Evolutionary conservation across 2,113 vertebrate species (phyloP).

Genomic region (Australoheros scitulus): DNA sequence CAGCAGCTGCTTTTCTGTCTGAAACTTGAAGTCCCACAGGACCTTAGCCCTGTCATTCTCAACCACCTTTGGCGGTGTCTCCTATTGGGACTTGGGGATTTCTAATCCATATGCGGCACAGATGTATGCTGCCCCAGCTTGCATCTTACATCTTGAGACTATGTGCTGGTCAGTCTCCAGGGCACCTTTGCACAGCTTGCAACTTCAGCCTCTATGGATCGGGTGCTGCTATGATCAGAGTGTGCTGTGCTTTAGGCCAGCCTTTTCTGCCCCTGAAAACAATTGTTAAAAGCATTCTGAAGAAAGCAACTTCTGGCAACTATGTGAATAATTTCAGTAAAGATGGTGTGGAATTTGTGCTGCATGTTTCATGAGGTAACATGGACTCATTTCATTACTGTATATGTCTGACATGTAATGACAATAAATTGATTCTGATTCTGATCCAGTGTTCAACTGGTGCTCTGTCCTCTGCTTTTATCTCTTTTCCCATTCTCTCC

Average conservation of each 20-base stretch:
- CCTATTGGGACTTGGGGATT: neutral
- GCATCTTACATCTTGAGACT: neutral
- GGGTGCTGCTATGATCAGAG: neutral
- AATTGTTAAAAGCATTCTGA: too few species aligned
- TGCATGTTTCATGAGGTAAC: too few species aligned
- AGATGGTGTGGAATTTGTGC: too few species aligned
- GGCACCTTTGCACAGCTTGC: neutral
- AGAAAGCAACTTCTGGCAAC: too few species aligned
- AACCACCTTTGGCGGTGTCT: neutral
- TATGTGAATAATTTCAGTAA: too few species aligned
- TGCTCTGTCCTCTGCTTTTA: too few species aligned
- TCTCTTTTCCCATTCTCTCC: too few species aligned
- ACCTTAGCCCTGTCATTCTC: neutral
- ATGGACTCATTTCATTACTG: too few species aligned
- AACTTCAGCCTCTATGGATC: neutral
- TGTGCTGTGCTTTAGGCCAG: neutral
- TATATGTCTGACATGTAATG: too few species aligned
- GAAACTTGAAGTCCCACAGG: constrained; percentile 6
- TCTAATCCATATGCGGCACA: neutral
- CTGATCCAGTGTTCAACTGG: too few species aligned
- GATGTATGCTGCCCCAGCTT: neutral
- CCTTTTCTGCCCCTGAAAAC: fast-evolving
- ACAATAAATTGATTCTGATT: too few species aligned
- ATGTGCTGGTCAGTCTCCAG: neutral
- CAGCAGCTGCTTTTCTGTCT: neutral